Percentiles rank a stretch among this genome's conserved stretches.
phyloP scores from a whole-genome alignment of 1,140 invertebrate genomes.

The Drosophila carrolli region DNA sequence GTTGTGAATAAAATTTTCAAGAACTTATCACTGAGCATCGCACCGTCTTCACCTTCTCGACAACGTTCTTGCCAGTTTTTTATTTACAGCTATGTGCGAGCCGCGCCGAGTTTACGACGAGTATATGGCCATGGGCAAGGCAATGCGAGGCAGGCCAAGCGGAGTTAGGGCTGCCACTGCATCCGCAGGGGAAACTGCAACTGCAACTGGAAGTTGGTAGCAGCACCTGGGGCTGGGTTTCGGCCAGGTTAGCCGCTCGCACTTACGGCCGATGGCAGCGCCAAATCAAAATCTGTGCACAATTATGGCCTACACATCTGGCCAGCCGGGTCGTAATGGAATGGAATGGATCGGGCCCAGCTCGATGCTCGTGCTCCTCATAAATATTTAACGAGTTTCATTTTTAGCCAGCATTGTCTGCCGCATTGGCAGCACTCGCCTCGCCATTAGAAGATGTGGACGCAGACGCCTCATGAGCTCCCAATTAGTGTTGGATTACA shows the following conservation, averaged over 20 bases:
- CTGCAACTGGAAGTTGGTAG: constrained; percentile 50
- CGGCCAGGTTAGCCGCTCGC: constrained; percentile 5
- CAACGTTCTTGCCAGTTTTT: constrained; percentile 34
- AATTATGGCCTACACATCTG: constrained; percentile 80
- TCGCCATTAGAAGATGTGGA: constrained; percentile 63
- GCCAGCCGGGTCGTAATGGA: constrained; percentile 35
- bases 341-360: constrained; percentile 23
- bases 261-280: constrained; percentile 39
- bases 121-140: constrained; percentile 74
- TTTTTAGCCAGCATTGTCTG: constrained; percentile 62
- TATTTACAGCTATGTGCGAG: constrained; percentile 73
- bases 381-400: constrained; percentile 81
- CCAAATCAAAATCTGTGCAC: constrained; percentile 80
- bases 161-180: constrained; percentile 19
- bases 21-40: neutral
- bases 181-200: constrained; percentile 42
- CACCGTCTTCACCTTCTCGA: neutral
- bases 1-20: neutral
- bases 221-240: constrained; percentile 39
- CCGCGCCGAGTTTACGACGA: constrained; percentile 6
- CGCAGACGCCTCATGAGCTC: constrained; percentile 71
- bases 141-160: constrained; percentile 11
- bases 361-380: constrained; percentile 77
- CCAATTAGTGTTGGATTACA: constrained; percentile 81
- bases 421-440: constrained; percentile 42